A percentile compares a stretch with the other conserved stretches of the same genome.
These are phyloP conservation scores for Callocephalon fimbriatum DNA, from an alignment of 2,113 vertebrate species.

Conservation along the genomic window DNA sequence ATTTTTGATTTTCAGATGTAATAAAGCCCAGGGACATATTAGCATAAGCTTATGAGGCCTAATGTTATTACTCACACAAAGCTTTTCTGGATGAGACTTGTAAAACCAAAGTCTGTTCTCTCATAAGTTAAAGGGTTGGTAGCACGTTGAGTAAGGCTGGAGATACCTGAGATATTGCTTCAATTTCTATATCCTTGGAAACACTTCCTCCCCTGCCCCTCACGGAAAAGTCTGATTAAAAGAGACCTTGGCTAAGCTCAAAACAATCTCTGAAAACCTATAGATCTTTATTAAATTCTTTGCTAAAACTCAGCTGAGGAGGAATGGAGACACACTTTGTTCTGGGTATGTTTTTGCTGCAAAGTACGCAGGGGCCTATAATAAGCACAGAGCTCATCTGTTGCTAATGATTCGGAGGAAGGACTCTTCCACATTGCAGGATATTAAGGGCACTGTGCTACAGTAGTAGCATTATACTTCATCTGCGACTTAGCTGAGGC, in stretches of 20 bases:
- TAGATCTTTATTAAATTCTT: slow-evolving; percentile 67
- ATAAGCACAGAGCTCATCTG: slow-evolving; percentile 4
- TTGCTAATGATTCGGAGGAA: neutral
- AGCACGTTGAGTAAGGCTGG: neutral
- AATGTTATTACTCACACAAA: slow-evolving; percentile 28
- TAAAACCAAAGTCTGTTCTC: slow-evolving; percentile 18
- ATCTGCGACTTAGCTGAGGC: neutral
- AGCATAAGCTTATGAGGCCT: slow-evolving; percentile 24
- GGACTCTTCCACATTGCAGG: neutral
- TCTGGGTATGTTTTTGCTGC: neutral
- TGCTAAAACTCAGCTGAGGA: slow-evolving; percentile 17
- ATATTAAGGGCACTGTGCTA: neutral
- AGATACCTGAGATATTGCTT: slow-evolving; percentile 56
- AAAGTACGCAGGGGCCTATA: neutral
- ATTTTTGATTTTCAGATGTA: slow-evolving; percentile 30
- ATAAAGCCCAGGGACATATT: slow-evolving; percentile 24
- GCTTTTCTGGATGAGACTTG: slow-evolving; percentile 25
- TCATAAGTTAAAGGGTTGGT: neutral
- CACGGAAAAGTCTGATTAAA: slow-evolving; percentile 35
- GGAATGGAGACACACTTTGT: neutral
- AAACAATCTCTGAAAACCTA: slow-evolving; percentile 43
- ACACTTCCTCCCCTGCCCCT: neutral
- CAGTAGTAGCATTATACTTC: slow-evolving; percentile 13
- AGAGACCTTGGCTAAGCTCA: slow-evolving; percentile 20
- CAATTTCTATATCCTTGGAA: slow-evolving; percentile 41